Base-by-base conservation (phyloP, 2,113 vertebrate genomes). In the Ictalurus furcatus region DNA sequence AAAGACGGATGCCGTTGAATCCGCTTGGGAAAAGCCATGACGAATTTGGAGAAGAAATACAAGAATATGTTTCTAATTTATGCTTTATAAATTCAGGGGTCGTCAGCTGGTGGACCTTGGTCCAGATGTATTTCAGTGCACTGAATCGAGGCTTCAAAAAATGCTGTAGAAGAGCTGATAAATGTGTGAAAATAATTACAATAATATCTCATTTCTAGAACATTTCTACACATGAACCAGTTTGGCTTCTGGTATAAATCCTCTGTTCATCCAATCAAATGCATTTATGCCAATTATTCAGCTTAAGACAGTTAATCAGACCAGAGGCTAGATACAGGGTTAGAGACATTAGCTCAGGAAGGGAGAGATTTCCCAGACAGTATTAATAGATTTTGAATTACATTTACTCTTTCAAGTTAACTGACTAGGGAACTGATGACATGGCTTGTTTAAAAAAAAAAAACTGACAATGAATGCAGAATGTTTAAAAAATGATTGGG, bases 1-100 rank as follows among this genome's bases (percentile, higher is more conserved):
- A 6, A 71, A 69, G 92, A 88, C 87, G 74, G 90, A 92, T 93
- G 91, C 19, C 11, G 1, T 63, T 87, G 78, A 69, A 81, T 84
- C 58, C 30, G 25, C 48, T 89, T 11, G 6, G 25, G 30, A 71
- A 52, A 61, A 76, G 3, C 48, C 34, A 85, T 34, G 19, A 73
- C 9, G 28, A 23, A 85, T 67, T 69, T 40, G 25, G 4, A 34
- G 59, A 88, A n/a, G 44, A 69, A 87, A 80, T 67, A n/a, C 58
- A 30, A 78, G 52, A 86, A 44, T 13, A 37, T 63, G 73, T 63
- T 87, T 78, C 37, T 48, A 63, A 63, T 87, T 65, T 34, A 52
- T 37, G 61, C 13, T 52, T 56, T 54, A 48, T 63, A 19, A 34
- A 34, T 34, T 79, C 6, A 79, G 78, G 16, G 6, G 78, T 54